A percentile compares a stretch with the other conserved stretches of the same genome.
Conservation (phyloP, 2,797 vertebrate species). For the Enoplosus armatus region DNA sequence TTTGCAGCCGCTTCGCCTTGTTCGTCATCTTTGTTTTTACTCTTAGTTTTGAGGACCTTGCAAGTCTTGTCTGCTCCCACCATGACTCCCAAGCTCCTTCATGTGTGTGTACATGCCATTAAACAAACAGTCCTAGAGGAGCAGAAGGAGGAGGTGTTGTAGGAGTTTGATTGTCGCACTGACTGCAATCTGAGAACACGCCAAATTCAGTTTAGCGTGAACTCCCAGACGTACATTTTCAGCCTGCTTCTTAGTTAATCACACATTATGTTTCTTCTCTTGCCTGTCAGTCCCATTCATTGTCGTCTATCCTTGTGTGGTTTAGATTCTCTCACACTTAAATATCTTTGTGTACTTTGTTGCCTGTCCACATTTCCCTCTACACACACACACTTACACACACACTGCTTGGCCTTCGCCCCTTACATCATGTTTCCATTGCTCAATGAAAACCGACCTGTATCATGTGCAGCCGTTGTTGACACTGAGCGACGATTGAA, state of each 20-base stretch:
- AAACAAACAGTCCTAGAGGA: not conserved
- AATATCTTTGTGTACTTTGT: slow-evolving; percentile 10
- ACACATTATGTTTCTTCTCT: not conserved
- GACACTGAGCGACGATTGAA: slow-evolving; percentile 26
- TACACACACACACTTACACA: not conserved
- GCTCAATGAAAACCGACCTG: slow-evolving; percentile 63
- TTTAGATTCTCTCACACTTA: not conserved
- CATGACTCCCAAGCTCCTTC: slow-evolving; percentile 1
- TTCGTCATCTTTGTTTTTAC: slow-evolving; percentile 13
- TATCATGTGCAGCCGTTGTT: slow-evolving; percentile 46
- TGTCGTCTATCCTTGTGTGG: not conserved
- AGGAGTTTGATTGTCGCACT: not conserved
- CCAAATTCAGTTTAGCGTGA: not conserved
- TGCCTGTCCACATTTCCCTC: slow-evolving; percentile 21
- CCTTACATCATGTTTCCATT: slow-evolving; percentile 74
- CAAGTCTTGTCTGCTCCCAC: not conserved
- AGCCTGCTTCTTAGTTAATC: not conserved
- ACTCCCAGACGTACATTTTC: not conserved
- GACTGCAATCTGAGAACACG: not conserved
- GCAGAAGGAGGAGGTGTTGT: too few species aligned
- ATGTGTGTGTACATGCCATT: not conserved
- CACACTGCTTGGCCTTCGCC: slow-evolving; percentile 39
- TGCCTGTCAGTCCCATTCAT: not conserved
- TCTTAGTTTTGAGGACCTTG: slow-evolving; percentile 5
- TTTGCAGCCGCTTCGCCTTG: slow-evolving; percentile 32